phyloP scores from a whole-genome alignment of 2,888 invertebrate genomes.

The Cataglyphis rosenhaueri region DNA sequence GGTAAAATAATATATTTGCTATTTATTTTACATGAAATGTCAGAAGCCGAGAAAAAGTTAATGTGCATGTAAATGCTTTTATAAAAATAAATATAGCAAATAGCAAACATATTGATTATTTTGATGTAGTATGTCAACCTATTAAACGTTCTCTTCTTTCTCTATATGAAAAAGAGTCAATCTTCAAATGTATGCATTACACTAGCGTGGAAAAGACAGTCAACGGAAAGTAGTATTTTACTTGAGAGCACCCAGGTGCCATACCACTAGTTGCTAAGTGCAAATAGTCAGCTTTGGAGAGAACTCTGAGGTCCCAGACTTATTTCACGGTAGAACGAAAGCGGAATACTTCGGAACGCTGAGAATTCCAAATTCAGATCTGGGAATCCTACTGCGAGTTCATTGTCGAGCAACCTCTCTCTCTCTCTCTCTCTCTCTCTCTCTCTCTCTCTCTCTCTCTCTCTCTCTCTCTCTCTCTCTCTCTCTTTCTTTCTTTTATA shows the following conservation, averaged over 20 bases:
- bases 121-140: constrained; percentile 3
- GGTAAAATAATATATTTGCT: background rate
- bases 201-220: constrained; percentile 67
- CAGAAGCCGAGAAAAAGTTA: background rate
- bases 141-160: constrained; percentile 49
- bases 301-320: constrained; percentile 77
- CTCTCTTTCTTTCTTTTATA: background rate
- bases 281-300: constrained; percentile 78
- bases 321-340: constrained; percentile 81
- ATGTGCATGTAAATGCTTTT: background rate
- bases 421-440: constrained; percentile 53
- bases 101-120: background rate
- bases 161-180: constrained; percentile 55
- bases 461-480: constrained; percentile 51
- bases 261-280: constrained; percentile 81
- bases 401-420: constrained; percentile 67
- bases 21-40: background rate
- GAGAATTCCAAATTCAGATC: constrained; percentile 75
- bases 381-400: constrained; percentile 65
- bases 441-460: too few species aligned
- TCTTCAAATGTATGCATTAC: constrained; percentile 65
- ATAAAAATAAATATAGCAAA: background rate
- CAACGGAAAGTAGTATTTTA: constrained; percentile 71
- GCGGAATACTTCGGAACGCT: constrained; percentile 74
- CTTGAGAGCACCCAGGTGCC: constrained; percentile 79